A percentile compares a stretch with the other conserved stretches of the same genome.
Conservation (phyloP, 2,113 vertebrate genomes). For the Oriolus oriolus region DNA sequence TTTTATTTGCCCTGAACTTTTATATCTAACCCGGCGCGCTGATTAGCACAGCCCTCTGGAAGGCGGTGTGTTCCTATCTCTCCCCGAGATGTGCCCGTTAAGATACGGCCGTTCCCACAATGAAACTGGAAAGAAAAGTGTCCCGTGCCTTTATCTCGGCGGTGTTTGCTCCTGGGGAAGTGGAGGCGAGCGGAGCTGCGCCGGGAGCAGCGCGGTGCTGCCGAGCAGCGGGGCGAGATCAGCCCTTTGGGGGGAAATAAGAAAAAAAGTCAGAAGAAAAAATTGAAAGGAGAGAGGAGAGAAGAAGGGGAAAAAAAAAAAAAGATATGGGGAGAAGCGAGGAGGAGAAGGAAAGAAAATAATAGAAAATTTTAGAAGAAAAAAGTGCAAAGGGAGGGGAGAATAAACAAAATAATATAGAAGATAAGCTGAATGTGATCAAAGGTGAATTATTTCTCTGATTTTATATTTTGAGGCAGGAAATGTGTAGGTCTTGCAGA, state of each 20-base stretch:
- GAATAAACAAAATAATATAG: not conserved
- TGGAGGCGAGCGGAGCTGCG: not conserved
- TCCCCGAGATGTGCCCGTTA: not conserved
- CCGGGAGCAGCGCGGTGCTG: not conserved
- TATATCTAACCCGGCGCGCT: slow-evolving; percentile 32
- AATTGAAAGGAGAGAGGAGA: not conserved
- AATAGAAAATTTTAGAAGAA: not conserved
- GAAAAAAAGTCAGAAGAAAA: not conserved
- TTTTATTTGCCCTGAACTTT: slow-evolving; percentile 62
- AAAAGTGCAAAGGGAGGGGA: not conserved
- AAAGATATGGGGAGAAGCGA: not conserved
- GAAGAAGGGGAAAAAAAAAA: fast-evolving
- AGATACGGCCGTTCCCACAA: not conserved
- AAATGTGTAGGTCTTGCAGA: slow-evolving; percentile 16
- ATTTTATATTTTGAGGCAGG: slow-evolving; percentile 26
- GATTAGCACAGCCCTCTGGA: slow-evolving; percentile 24
- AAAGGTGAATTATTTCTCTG: not conserved
- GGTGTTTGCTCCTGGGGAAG: not conserved
- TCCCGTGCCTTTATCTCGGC: not conserved
- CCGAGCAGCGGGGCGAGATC: not conserved
- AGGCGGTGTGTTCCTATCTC: not conserved
- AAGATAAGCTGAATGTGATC: not conserved
- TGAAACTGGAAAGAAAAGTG: not conserved
- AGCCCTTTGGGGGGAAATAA: not conserved
- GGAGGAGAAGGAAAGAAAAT: not conserved